These are phyloP conservation scores for Drosophila ohnishii DNA, from an alignment of 1,140 invertebrate species.

Conservation along the genomic window DNA sequence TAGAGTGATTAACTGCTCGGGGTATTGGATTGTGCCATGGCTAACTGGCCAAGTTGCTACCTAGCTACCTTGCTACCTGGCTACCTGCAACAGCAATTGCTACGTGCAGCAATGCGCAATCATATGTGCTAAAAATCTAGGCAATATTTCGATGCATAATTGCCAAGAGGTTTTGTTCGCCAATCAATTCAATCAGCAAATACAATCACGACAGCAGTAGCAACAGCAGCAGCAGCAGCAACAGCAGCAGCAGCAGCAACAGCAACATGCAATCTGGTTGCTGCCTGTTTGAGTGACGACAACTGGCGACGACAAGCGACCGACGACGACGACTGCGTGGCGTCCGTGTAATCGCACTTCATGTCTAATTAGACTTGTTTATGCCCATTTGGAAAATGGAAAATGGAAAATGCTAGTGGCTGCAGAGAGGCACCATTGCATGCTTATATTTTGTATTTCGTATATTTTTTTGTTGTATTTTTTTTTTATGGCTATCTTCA, in stretches of 20 bases:
- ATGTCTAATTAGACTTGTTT: conserved; percentile 82
- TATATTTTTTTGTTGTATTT: not conserved
- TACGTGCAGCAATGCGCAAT: conserved; percentile 70
- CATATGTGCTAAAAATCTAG: conserved; percentile 68
- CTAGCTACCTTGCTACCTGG: not conserved
- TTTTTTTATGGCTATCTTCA: conserved; percentile 74
- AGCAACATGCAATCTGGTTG: conserved; percentile 43
- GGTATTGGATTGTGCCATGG: conserved; percentile 54
- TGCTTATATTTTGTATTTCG: conserved; percentile 9
- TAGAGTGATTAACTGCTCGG: conserved; percentile 76
- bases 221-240: conserved; percentile 13
- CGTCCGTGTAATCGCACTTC: conserved; percentile 80
- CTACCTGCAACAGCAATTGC: conserved; percentile 17
- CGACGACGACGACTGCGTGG: conserved; percentile 55
- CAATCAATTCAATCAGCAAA: conserved; percentile 75
- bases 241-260: conserved; percentile 5
- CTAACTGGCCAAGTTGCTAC: not conserved
- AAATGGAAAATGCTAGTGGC: conserved; percentile 35
- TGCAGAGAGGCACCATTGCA: conserved; percentile 31
- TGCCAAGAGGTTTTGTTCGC: conserved; percentile 61
- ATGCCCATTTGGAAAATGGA: conserved; percentile 77
- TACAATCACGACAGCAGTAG: conserved; percentile 52
- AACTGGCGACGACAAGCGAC: conserved; percentile 52
- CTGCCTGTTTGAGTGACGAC: conserved; percentile 62
- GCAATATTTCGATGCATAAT: conserved; percentile 77